phyloP scores from a whole-genome alignment of 2,113 vertebrate genomes.

The Stegostoma tigrinum region DNA sequence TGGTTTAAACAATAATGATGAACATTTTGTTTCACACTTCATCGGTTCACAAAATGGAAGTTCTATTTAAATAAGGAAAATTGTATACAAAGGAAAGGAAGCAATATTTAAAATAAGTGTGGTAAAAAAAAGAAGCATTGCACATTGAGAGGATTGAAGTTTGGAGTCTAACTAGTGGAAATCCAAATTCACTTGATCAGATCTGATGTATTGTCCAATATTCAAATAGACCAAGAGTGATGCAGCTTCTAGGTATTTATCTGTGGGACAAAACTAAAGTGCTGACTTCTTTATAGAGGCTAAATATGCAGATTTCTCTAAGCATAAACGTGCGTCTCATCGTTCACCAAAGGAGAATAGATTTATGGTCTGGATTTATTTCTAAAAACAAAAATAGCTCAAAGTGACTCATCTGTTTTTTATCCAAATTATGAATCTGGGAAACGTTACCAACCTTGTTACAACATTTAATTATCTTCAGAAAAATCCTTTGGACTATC shows the following conservation, averaged over 20 bases:
- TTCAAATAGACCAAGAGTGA: too few relatives aligned
- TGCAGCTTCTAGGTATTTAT: background rate
- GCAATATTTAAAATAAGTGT: background rate
- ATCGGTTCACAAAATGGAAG: background rate
- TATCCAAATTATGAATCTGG: slow-evolving; percentile 21
- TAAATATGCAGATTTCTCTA: background rate
- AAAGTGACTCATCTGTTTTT: slow-evolving; percentile 4
- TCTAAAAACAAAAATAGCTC: background rate
- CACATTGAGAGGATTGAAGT: background rate
- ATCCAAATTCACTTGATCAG: background rate
- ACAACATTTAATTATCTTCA: slow-evolving; percentile 10
- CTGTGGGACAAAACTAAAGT: background rate
- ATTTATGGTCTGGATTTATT: slow-evolving; percentile 1
- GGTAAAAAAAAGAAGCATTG: too few relatives aligned
- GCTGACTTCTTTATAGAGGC: background rate
- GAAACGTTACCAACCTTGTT: slow-evolving; percentile 9
- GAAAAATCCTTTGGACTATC: background rate
- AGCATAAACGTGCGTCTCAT: slow-evolving; percentile 18
- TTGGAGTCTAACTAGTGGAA: background rate
- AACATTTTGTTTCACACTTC: background rate
- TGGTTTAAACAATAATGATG: background rate
- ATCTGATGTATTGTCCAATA: background rate
- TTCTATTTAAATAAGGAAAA: background rate
- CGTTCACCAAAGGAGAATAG: background rate
- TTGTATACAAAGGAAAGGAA: background rate